Evolutionary conservation across 2,797 vertebrate genomes (phyloP).

Genomic region (Melopsittacus undulatus): DNA sequence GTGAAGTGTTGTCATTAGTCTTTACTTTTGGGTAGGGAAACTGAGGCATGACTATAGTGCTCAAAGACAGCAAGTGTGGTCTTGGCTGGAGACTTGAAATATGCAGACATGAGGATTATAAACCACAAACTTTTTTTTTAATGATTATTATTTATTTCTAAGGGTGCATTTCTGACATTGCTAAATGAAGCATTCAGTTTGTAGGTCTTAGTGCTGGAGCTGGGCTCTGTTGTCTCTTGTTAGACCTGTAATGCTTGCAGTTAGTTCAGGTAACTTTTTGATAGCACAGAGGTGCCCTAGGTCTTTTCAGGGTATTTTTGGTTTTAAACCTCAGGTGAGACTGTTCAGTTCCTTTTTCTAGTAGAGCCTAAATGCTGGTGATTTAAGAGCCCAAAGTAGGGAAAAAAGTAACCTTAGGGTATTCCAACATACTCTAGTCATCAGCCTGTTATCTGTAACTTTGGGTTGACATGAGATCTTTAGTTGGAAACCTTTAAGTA

Average conservation of each 20-base stretch:
- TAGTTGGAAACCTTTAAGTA: constrained; percentile 34
- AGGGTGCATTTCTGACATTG: neutral
- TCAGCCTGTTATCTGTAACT: constrained; percentile 44
- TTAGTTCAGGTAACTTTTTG: constrained; percentile 43
- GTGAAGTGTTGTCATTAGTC: neutral
- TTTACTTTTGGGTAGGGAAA: neutral
- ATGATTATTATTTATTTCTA: neutral
- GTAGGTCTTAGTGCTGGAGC: neutral
- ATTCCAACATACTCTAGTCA: constrained; percentile 21
- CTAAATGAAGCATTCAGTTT: neutral
- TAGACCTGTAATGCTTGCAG: neutral
- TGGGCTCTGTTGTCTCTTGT: neutral
- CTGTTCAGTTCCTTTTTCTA: constrained; percentile 25
- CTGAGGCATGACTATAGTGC: neutral
- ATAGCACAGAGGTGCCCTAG: constrained; percentile 17
- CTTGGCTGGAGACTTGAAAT: neutral
- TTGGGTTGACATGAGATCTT: constrained; percentile 5
- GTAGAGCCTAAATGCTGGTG: constrained; percentile 28
- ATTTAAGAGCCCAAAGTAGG: constrained; percentile 42
- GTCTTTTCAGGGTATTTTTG: neutral
- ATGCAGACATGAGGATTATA: neutral
- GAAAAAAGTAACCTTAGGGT: constrained; percentile 25
- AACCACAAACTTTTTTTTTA: neutral
- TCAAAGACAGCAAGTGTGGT: neutral
- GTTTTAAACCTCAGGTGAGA: constrained; percentile 38